Conservation (phyloP, 2,888 invertebrate genomes). For the Dinocampus coccinellae region DNA sequence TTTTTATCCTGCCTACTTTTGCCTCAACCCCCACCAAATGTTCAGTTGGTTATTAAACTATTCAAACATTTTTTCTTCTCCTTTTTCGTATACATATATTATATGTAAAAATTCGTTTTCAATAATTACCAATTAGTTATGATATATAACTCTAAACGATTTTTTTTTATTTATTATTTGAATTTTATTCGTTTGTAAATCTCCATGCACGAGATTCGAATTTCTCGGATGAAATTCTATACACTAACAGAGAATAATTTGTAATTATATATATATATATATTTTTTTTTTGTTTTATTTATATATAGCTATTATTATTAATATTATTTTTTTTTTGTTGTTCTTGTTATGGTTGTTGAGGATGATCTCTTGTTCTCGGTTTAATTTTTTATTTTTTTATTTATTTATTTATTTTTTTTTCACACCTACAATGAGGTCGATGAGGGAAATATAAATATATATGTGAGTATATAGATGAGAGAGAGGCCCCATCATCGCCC, state of each 20-base stretch:
- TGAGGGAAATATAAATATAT: not conserved
- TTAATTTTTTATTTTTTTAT: not conserved
- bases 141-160: not conserved
- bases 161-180: not conserved
- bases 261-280: not conserved
- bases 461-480: not conserved
- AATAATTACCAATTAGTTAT: not conserved
- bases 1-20: no score
- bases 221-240: not conserved
- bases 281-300: not conserved
- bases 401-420: no score
- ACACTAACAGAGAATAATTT: not conserved
- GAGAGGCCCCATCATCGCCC: not conserved
- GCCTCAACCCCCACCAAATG: no score
- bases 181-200: not conserved
- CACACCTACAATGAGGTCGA: not conserved
- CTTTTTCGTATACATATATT: no score
- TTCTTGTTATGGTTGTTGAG: no score
- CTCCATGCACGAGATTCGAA: not conserved
- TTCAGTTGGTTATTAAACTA: no score
- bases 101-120: not conserved
- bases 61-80: no score
- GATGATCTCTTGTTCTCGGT: not conserved
- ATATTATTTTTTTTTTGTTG: no score
- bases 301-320: no score